A percentile compares a stretch with the other conserved stretches of the same genome.
phyloP scores from a whole-genome alignment of 92 coral and sea anemone genomes.

The Diadumene lineata region DNA sequence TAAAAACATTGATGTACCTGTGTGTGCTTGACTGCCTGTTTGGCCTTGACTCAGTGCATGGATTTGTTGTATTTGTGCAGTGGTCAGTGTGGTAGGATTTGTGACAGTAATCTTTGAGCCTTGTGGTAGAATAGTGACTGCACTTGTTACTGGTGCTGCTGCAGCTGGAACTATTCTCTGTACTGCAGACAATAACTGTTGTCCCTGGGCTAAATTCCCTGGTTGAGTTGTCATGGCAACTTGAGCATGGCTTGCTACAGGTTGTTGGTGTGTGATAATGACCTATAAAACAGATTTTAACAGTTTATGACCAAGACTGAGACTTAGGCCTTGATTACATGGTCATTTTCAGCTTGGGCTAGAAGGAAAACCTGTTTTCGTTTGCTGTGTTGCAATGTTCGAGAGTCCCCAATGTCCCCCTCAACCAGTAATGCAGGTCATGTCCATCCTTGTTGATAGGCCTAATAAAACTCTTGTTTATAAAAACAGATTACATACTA shows the following conservation, averaged over 20 bases:
- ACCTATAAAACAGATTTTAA: conserved; percentile 14
- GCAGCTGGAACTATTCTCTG: conserved; percentile 78
- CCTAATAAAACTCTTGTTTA: too few relatives aligned
- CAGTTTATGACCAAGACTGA: background rate
- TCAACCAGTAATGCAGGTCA: too few relatives aligned
- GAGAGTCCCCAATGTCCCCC: too few relatives aligned
- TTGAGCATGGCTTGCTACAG: conserved; percentile 41
- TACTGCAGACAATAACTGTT: conserved; percentile 48
- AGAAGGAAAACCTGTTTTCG: too few relatives aligned
- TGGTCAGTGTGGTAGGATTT: conserved; percentile 33
- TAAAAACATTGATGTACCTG: conserved; percentile 9
- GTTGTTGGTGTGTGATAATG: conserved; percentile 26
- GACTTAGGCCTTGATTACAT: background rate
- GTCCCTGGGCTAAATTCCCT: conserved; percentile 15
- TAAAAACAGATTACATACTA: too few relatives aligned
- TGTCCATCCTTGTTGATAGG: too few relatives aligned
- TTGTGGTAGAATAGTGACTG: conserved; percentile 77
- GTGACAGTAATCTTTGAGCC: conserved; percentile 27
- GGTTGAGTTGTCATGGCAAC: conserved; percentile 56
- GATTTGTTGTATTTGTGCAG: conserved; percentile 61
- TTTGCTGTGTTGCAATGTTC: too few relatives aligned
- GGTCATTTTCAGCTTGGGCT: too few relatives aligned
- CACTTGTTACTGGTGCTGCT: conserved; percentile 42
- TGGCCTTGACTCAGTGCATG: conserved; percentile 46
- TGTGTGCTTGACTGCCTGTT: conserved; percentile 19